Percentiles rank a stretch among this genome's conserved stretches.
Evolutionary conservation across 2,888 invertebrate genomes (phyloP).

Genomic region (Mayetiola destructor): DNA sequence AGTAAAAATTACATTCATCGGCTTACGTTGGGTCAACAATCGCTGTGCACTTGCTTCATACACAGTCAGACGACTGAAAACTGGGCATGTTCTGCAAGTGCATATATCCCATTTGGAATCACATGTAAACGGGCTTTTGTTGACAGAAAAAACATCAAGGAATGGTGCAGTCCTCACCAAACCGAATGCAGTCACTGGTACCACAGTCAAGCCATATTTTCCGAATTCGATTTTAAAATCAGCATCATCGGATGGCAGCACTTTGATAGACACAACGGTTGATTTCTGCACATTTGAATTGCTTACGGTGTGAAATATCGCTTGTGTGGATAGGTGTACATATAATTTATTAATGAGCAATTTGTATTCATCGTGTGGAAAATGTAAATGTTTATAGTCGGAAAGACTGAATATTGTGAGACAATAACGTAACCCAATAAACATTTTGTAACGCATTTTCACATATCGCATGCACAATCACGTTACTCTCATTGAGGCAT

Average conservation of each 20-base stretch:
- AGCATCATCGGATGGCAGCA: neutral
- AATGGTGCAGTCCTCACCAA: neutral
- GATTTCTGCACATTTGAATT: neutral
- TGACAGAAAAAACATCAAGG: neutral
- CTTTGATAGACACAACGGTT: neutral
- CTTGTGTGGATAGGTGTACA: neutral
- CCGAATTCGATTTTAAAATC: no score
- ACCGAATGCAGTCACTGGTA: neutral
- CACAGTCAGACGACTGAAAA: neutral
- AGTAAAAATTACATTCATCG: neutral
- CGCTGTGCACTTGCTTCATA: neutral
- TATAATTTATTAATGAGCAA: neutral
- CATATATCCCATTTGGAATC: neutral
- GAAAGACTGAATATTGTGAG: neutral
- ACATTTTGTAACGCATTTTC: no score
- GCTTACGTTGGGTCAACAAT: neutral
- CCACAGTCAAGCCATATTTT: neutral
- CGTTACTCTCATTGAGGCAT: no score
- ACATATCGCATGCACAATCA: no score
- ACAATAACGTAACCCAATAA: no score
- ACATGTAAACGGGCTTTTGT: neutral
- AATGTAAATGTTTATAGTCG: neutral
- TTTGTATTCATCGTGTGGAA: no score
- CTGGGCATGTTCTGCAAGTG: neutral
- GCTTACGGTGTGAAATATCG: neutral